Evolutionary conservation across 1,140 invertebrate genomes (phyloP).

Genomic region (Diorhabda sublineata): DNA sequence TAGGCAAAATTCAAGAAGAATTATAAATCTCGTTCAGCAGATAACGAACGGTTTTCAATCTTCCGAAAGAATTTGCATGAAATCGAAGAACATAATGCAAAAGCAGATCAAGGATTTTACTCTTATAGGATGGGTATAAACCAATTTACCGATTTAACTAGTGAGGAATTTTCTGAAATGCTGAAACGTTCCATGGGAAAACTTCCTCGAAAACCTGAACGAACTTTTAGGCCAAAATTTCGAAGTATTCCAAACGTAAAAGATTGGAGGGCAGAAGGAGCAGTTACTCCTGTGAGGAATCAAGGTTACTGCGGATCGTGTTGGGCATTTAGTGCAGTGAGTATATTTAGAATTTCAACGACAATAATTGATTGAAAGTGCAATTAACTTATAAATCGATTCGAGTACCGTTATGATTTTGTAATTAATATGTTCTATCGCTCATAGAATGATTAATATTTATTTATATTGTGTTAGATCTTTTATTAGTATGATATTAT

Average conservation of each 20-base stretch:
- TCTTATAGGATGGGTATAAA: constrained; percentile 66
- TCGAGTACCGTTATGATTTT: no score
- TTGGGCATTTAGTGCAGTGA: constrained; percentile 55
- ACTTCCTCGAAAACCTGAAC: no score
- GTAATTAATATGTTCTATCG: no score
- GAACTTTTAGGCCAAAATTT: no score
- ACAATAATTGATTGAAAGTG: no score
- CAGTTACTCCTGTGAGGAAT: constrained; percentile 38
- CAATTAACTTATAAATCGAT: no score
- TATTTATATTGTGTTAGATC: no score
- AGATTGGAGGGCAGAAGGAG: constrained; percentile 41
- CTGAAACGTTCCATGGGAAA: not conserved
- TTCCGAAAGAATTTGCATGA: constrained; percentile 78
- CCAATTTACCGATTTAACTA: constrained; percentile 78
- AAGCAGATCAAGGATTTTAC: constrained; percentile 60
- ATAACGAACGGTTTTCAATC: constrained; percentile 76
- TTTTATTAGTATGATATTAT: no score
- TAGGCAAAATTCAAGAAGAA: not conserved
- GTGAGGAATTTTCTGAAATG: constrained; percentile 59
- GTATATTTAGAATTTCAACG: constrained; percentile 10
- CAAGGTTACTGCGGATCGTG: constrained; percentile 49
- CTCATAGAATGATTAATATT: no score
- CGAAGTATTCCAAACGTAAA: constrained; percentile 4
- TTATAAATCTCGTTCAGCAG: constrained; percentile 51
- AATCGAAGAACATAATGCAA: constrained; percentile 76